phyloP scores from a whole-genome alignment of 2,797 vertebrate species.

The Anabas testudineus region DNA sequence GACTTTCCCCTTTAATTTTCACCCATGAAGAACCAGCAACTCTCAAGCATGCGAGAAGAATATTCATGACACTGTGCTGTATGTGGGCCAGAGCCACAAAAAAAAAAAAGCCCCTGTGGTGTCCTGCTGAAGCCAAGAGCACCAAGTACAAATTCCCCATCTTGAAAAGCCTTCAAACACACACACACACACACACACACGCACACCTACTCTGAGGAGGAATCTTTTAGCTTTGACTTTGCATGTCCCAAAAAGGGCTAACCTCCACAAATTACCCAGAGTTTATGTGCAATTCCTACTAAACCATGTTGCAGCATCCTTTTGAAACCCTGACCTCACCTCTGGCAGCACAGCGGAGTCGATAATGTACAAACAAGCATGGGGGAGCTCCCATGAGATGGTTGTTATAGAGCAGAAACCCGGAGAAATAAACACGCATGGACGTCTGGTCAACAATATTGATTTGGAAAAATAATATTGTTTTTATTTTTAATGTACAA shows the following conservation, averaged over 20 bases:
- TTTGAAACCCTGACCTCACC: slow-evolving; percentile 58
- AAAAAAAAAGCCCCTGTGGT: background rate
- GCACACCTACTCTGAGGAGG: background rate
- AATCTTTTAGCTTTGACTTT: slow-evolving; percentile 25
- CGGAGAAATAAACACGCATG: background rate
- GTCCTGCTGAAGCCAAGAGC: background rate
- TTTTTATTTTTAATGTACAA: background rate
- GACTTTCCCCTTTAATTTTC: background rate
- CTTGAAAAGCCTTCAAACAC: background rate
- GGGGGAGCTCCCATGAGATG: slow-evolving; percentile 18
- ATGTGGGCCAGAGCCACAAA: background rate
- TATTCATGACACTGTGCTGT: background rate
- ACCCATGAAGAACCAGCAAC: background rate
- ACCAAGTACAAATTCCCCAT: background rate
- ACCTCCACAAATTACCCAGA: slow-evolving; percentile 50
- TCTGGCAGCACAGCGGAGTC: slow-evolving; percentile 53
- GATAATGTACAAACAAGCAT: slow-evolving; percentile 41
- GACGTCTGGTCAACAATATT: background rate
- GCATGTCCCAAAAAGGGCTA: slow-evolving; percentile 3
- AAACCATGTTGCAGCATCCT: slow-evolving; percentile 44
- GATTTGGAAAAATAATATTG: background rate
- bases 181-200: background rate
- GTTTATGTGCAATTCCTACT: slow-evolving; percentile 30
- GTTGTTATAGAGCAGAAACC: slow-evolving; percentile 22
- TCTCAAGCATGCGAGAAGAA: background rate